These are phyloP conservation scores for Drosophila hydei DNA, from an alignment of 1,140 invertebrate species.

Conservation along the genomic window DNA sequence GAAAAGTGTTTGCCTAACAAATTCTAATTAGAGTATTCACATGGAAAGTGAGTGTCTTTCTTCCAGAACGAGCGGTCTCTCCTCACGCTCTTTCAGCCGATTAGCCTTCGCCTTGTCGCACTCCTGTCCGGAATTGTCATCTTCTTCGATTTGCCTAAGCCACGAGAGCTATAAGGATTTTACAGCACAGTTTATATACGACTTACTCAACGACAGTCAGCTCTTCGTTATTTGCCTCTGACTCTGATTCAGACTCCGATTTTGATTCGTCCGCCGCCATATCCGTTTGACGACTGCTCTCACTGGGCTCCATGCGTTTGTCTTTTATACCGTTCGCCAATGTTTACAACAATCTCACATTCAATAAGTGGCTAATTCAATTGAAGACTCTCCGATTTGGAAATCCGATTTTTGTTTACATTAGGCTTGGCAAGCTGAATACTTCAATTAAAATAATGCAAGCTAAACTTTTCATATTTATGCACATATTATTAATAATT, in stretches of 20 bases:
- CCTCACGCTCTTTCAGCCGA: slow-evolving; percentile 8
- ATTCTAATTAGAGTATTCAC: slow-evolving; percentile 23
- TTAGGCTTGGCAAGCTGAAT: neutral
- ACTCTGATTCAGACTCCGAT: slow-evolving; percentile 22
- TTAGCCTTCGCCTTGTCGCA: neutral
- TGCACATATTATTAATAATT: slow-evolving; percentile 4
- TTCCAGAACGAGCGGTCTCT: slow-evolving; percentile 55
- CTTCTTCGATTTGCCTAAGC: neutral
- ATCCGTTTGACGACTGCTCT: slow-evolving; percentile 45
- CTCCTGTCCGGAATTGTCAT: neutral
- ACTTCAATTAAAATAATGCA: neutral
- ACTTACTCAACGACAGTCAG: slow-evolving; percentile 28
- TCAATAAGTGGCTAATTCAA: neutral
- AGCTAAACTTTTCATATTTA: neutral
- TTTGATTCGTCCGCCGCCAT: slow-evolving; percentile 41
- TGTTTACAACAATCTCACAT: slow-evolving; percentile 34
- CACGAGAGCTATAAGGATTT: neutral
- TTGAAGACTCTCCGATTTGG: slow-evolving; percentile 1
- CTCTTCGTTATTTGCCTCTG: neutral
- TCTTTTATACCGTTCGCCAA: slow-evolving; percentile 22
- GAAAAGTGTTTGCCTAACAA: neutral
- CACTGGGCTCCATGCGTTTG: neutral
- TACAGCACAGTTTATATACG: neutral
- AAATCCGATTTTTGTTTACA: slow-evolving; percentile 10
- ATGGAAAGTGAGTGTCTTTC: slow-evolving; percentile 59